Base-by-base conservation (phyloP, 1,140 invertebrate species). In the Ericerus pela region DNA sequence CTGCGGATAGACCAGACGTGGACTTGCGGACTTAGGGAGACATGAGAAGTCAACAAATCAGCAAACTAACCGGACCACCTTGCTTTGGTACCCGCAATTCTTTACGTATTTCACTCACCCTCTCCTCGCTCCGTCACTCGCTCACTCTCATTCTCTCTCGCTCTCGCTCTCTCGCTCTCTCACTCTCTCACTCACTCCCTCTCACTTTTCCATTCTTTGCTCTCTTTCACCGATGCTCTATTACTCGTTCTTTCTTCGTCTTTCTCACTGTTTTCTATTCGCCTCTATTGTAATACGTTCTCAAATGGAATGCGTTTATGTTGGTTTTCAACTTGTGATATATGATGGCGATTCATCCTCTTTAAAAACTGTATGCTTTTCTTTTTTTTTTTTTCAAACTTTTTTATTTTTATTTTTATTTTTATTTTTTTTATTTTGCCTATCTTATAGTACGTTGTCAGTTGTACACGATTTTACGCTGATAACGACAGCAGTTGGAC, bases 311-410 rank as follows among this genome's bases (percentile, higher is more conserved):
- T 47, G 41, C 41, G 41, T 47, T 47, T 47, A 47, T 47, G 41
- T 14, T 47, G 41, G 37, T 18, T 22, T 47, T 47, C 41, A 47
- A 24, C 20, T 47, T 47, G 41, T 47, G 41, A 47, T 47, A 47
- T 47, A 47, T 47, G 41, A 47, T 47, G 41, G 41, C 41, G 41
- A 47, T 47, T 47, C 41, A 47, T 47, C 41, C 41, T 47, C 41
- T 47, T 24, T 24, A 3, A 14, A n/a, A n/a, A n/a, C 20, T 22
- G 3, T 47, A 24, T 47, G 18, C 30, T 47, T 8, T 47, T 22
- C 26, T 47, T 8, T 47, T n/a, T n/a, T n/a, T n/a, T n/a, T n/a
- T n/a, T n/a, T n/a, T n/a, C n/a, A n/a, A n/a, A n/a, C n/a, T n/a
- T n/a, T n/a, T n/a, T n/a, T n/a, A n/a, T n/a, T n/a, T n/a, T n/a